Evolutionary conservation across 2,113 vertebrate genomes (phyloP), one percentile per base, ranked within the genome.

Genomic region (Pelvicachromis taeniatus): DNA sequence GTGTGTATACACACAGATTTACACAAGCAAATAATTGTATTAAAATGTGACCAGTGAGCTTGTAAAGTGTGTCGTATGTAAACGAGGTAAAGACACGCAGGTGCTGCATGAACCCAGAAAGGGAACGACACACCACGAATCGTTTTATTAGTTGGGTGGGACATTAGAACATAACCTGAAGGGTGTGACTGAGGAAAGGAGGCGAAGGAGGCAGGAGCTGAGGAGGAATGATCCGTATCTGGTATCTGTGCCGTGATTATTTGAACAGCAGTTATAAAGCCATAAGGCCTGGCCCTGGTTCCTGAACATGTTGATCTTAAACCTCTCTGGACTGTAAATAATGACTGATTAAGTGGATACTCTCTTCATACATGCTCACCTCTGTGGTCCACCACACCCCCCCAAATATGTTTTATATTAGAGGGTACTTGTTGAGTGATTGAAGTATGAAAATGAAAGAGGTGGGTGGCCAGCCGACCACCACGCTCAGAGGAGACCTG

Each of bases 331-430:
- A 88, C 91, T 85, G 85, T 93, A 95, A 95, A 93, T 95, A 95
- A 94, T 87, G 92, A 83, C 87, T 93, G 92, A 95, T 95, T 90
- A 94, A 92, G 94, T 91, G 89, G 92, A 52, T 80, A n/a, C 11
- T 40, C 81, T 65, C 61, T 14, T 70, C 80, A 56, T 16, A 19
- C 58, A 26, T 85, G 81, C 85, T 90, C 90, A 16, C 77, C 13
- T 10, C 82, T 50, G 68, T 19, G 48, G 16, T 77, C 52, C 53
- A 68, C 86, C 81, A 50, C 42, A 70, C 81, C 53, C 88, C 88
- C 81, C 65, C 91, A 88, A 93, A 80, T 93, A 87, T 95, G 95
- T 94, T 96, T 92, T 89, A 84, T 93, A 92, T 96, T 96, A 96
- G 92, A 77, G 82, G 83, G 75, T 86, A 82, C 90, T 65, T 91